These are phyloP conservation scores for Dinoponera quadriceps DNA, from an alignment of 1,140 invertebrate species.

Conservation along the genomic window DNA sequence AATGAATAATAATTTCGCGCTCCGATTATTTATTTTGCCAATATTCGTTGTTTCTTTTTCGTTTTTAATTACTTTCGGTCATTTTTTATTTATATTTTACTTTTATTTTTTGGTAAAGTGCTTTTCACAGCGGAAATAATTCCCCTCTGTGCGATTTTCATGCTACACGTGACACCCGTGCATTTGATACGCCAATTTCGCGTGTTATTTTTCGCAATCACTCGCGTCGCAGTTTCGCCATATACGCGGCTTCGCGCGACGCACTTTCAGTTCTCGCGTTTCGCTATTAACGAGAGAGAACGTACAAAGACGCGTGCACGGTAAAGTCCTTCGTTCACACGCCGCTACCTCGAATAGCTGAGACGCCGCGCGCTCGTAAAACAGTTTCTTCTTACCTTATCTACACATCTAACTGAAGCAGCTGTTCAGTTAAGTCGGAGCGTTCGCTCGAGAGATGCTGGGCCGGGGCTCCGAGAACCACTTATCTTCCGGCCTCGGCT, in stretches of 20 bases:
- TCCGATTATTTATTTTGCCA: too few species aligned
- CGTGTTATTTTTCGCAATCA: too few species aligned
- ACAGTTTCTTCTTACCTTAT: conserved; percentile 56
- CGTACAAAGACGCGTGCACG: conserved; percentile 2
- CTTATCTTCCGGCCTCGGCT: conserved; percentile 33
- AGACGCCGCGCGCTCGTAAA: conserved; percentile 33
- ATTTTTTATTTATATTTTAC: too few species aligned
- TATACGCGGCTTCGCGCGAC: background rate
- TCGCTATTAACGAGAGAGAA: conserved; percentile 5
- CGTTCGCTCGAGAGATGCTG: conserved; percentile 47
- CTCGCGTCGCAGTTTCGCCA: too few species aligned
- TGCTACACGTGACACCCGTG: too few species aligned
- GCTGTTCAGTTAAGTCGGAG: conserved; percentile 44
- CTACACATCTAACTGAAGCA: conserved; percentile 47
- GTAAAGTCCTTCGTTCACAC: conserved; percentile 1
- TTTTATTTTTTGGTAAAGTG: too few species aligned
- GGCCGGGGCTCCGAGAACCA: conserved; percentile 30
- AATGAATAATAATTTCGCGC: too few species aligned
- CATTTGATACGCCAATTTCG: background rate
- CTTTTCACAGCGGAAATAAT: too few species aligned
- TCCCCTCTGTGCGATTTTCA: too few species aligned
- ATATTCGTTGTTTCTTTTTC: too few species aligned
- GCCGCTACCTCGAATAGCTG: background rate
- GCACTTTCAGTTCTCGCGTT: background rate
- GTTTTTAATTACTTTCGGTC: too few species aligned